Base-by-base conservation (phyloP, 2,113 vertebrate species). In the Spea bombifrons region DNA sequence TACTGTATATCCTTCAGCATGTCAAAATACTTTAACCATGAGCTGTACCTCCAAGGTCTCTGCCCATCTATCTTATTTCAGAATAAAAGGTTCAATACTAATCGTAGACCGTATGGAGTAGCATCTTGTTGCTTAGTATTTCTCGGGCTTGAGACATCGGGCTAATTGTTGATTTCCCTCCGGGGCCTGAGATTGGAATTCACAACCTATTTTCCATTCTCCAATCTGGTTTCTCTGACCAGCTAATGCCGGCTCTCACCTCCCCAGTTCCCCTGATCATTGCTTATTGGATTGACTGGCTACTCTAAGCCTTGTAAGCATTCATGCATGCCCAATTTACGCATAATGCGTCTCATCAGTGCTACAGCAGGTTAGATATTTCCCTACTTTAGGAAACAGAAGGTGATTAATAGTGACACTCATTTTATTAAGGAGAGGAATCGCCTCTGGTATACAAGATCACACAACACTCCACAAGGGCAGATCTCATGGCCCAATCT, bases 361-460 rank as follows among this genome's bases (percentile, higher is more conserved):
- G 45, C 4, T 69, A 44, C 16, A 12, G 12, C n/a, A 8, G n/a
- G n/a, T 46, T 15, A 67, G 64, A 67, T 13, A 4, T 9, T 43
- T 55, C 46, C n/a, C 43, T 6, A 13, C 3, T 12, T 1, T 12
- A 44, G 3, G 70, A 61, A 16, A 3, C 3, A 17, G 49, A 10
- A 13, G 7, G 12, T n/a, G 57, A 76, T 68, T 8, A 76, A 57
- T 57, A 45, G 66, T 76, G 66, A 67, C 74, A 57, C 46, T 43
- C 43, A 46, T 57, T 55, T 53, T 5, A 66, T 75, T 75, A 66
- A 16, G 48, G 5, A 8, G 57, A n/a, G 4, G 44, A 4, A 13
- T 30, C 71, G n/a, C 71, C 16, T 75, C 30, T 30, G 30, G 30
- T 53, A 53, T 12, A 7, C 7, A 53, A 53, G 50, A 7, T 53